Evolutionary conservation across 2,113 vertebrate genomes (phyloP).

Genomic region (Pedetes capensis): DNA sequence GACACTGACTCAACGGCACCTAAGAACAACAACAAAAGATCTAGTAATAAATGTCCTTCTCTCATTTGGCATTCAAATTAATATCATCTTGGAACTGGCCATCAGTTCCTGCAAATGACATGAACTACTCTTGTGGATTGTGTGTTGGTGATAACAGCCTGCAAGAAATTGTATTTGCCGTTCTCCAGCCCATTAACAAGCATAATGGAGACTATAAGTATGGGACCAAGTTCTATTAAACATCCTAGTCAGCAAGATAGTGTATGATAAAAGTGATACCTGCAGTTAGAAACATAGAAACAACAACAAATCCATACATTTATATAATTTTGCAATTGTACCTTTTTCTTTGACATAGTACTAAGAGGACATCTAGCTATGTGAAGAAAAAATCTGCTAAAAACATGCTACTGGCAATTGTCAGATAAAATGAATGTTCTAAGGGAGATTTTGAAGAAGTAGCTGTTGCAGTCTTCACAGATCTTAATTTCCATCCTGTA

Average conservation of each 20-base stretch:
- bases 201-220: not conserved
- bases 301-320: not conserved
- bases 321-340: not conserved
- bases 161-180: not conserved
- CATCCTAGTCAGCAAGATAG: not conserved
- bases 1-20: too few relatives aligned
- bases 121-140: not conserved
- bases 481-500: conserved; percentile 85
- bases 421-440: not conserved
- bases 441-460: not conserved
- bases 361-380: not conserved
- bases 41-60: not conserved
- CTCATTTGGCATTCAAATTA: not conserved
- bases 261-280: not conserved
- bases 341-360: not conserved
- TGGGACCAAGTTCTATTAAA: not conserved
- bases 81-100: not conserved
- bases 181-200: not conserved
- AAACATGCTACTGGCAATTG: not conserved
- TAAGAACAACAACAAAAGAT: too few relatives aligned
- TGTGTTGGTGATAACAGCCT: not conserved
- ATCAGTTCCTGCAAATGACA: not conserved
- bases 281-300: not conserved
- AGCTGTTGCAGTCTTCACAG: conserved; percentile 73
- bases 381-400: not conserved